Evolutionary conservation across 2,113 vertebrate genomes (phyloP).

Genomic region (Dendrocopos noguchii): DNA sequence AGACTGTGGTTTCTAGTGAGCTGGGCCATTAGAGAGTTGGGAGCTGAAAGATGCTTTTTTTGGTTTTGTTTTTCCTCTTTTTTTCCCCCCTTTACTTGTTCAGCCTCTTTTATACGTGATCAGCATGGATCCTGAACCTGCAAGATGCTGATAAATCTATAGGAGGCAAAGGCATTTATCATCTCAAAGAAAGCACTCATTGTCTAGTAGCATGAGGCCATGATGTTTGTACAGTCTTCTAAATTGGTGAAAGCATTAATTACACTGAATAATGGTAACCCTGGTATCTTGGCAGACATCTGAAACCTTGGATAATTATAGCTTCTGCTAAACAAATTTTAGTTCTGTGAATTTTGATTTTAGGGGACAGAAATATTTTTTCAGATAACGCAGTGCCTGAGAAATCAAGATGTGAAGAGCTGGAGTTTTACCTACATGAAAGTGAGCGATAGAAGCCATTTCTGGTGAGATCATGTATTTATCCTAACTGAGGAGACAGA

Average conservation of each 20-base stretch:
- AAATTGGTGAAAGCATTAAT: constrained; percentile 64
- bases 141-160: constrained; percentile 48
- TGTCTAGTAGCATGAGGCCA: constrained; percentile 40
- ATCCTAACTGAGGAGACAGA: constrained; percentile 54
- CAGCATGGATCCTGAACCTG: constrained; percentile 23
- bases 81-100: background rate
- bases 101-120: constrained; percentile 14
- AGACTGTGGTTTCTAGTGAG: background rate
- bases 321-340: constrained; percentile 43
- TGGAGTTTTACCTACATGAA: background rate
- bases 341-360: constrained; percentile 48
- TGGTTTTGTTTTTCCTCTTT: background rate
- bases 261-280: constrained; percentile 60
- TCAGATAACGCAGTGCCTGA: background rate
- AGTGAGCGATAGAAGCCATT: background rate
- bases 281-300: constrained; percentile 59
- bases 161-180: constrained; percentile 41
- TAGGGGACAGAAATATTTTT: constrained; percentile 28
- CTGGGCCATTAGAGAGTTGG: background rate
- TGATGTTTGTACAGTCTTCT: constrained; percentile 42
- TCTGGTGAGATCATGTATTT: constrained; percentile 52
- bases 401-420: background rate
- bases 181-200: constrained; percentile 42
- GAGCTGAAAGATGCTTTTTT: background rate
- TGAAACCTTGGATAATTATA: constrained; percentile 64